Base-by-base conservation (phyloP, 2,797 vertebrate species). In the Sardinella longiceps region DNA sequence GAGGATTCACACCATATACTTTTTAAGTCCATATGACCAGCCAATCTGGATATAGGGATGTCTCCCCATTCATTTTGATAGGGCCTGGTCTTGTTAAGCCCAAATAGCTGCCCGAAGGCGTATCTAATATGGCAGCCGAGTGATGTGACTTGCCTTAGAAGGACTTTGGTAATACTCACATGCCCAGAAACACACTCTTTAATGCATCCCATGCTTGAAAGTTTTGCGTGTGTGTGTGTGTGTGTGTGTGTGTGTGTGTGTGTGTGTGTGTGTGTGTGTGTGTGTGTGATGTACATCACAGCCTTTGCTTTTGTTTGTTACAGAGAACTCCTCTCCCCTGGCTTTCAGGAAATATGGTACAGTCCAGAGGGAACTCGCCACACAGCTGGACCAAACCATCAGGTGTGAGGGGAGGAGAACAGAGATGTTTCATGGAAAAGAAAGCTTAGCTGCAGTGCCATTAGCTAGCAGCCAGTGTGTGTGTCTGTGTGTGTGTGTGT, bases 261-360 rank as follows among this genome's bases (percentile, higher is more conserved):
- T 60, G 5, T 58, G 66, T 80, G 63, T 80, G 28, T 45, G 1
- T 58, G 25, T 43, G 45, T 80, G 33, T 50, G 86, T 83, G 46
- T 83, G 50, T 81, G 87, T 50, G 43, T 33, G 1, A 85, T 39
- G 1, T 39, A 4, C 33, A 82, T 58, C n/a, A 25, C 85, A 37
- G 83, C 81, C 28, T 37, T 81, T 85, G 60, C 11, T 83, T 43
- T 88, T 58, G 84, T 23, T 12, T 77, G 86, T 85, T 53, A 18
- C 88, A 99, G 98, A 89, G 91, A 97, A 84, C 96, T 99, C 84
- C 95, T 99, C 91, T 95, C 97, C 86, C 95, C 95, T 33, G 92
- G 93, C 90, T 99, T 98, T 93, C 96, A 96, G 1, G 97, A 99
- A 92, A 97, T 95, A 85, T 96, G 96, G 94, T 99, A 99, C 86